Evolutionary conservation across 23 tunicate genomes (phyloP).

Genomic region (Ascidia mentula): DNA sequence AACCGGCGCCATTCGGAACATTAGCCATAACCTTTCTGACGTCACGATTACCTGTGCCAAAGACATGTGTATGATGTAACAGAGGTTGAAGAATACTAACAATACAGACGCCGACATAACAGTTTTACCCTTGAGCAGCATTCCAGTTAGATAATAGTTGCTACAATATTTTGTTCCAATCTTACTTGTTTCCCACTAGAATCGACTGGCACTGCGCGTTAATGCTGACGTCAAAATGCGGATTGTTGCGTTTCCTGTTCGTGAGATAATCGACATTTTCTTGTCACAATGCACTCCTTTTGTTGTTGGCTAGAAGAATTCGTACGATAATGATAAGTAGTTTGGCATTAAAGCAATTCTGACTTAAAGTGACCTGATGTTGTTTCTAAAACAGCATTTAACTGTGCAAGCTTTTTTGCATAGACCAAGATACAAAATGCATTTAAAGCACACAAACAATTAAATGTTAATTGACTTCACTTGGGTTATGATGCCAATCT

Average conservation of each 20-base stretch:
- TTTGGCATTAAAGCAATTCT: too few species aligned
- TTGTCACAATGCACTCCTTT: background rate
- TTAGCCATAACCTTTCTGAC: background rate
- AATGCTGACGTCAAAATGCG: background rate
- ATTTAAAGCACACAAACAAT: too few species aligned
- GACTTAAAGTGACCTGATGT: too few species aligned
- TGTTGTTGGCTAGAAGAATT: background rate
- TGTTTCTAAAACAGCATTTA: too few species aligned
- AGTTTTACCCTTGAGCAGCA: background rate
- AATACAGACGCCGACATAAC: background rate
- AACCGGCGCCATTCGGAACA: too few species aligned
- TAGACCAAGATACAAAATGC: too few species aligned
- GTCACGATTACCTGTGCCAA: background rate
- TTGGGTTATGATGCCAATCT: too few species aligned
- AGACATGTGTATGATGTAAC: background rate
- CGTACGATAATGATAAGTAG: background rate
- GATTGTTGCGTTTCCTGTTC: conserved; percentile 6
- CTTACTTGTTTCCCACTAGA: background rate
- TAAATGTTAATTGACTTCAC: too few species aligned
- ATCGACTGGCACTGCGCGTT: background rate
- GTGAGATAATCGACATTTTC: background rate
- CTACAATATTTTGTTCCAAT: too few species aligned
- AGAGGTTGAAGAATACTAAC: background rate
- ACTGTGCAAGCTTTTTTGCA: too few species aligned
- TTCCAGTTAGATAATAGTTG: too few species aligned